Percentiles rank a stretch among this genome's conserved stretches.
Conservation (phyloP, 2,888 invertebrate species). For the Drosophila ustulata region DNA sequence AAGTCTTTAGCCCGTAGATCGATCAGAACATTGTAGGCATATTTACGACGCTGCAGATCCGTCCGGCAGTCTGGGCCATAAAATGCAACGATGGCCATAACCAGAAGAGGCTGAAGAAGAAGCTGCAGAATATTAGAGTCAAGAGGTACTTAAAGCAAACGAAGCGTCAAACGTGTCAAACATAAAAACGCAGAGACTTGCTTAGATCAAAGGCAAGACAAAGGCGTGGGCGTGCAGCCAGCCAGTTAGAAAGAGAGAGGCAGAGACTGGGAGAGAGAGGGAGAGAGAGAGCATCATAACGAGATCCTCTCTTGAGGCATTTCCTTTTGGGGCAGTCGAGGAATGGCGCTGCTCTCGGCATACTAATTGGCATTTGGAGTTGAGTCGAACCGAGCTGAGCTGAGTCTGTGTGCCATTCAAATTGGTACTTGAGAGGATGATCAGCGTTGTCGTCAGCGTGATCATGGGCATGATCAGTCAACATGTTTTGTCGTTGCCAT, state of each 20-base stretch:
- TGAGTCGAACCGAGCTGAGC: slow-evolving; percentile 23
- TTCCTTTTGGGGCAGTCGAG: slow-evolving; percentile 48
- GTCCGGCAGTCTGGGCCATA: slow-evolving; percentile 8
- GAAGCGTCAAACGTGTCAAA: slow-evolving; percentile 61
- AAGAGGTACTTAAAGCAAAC: slow-evolving; percentile 45
- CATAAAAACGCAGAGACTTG: slow-evolving; percentile 37
- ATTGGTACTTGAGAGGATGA: slow-evolving; percentile 75
- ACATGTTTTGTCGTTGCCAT: slow-evolving; percentile 56
- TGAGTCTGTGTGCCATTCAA: slow-evolving; percentile 77
- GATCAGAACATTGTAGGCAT: slow-evolving; percentile 5
- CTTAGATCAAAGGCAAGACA: slow-evolving; percentile 31
- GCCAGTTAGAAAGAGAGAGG: background rate
- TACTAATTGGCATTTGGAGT: slow-evolving; percentile 54
- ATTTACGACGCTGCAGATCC: slow-evolving; percentile 27
- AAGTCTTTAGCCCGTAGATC: background rate
- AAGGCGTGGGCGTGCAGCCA: slow-evolving; percentile 38
- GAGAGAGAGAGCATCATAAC: slow-evolving; percentile 28
- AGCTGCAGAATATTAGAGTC: slow-evolving; percentile 32
- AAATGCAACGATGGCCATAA: slow-evolving; percentile 21
- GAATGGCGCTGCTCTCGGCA: slow-evolving; percentile 50
- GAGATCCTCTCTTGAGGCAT: slow-evolving; percentile 52
- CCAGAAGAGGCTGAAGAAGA: slow-evolving; percentile 13
- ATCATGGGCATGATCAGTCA: slow-evolving; percentile 25
- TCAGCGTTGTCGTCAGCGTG: slow-evolving; percentile 18
- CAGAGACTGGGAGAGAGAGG: background rate